These are phyloP conservation scores for Elegia similella DNA, from an alignment of 2,888 invertebrate species.

Conservation along the genomic window DNA sequence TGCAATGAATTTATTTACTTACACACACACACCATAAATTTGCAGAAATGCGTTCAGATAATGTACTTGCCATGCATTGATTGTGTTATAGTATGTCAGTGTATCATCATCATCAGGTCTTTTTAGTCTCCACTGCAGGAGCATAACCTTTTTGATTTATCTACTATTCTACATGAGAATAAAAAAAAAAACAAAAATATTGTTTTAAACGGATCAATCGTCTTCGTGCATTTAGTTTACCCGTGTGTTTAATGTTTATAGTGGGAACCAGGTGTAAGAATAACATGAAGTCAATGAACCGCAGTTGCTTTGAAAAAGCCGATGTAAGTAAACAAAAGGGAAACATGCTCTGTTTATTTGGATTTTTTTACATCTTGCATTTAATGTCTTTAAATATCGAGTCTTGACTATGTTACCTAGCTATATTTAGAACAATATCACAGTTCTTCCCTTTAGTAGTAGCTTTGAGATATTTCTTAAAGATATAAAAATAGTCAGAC, in stretches of 20 bases:
- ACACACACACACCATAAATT: too few species aligned
- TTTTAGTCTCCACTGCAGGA: too few species aligned
- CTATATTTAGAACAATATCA: constrained; percentile 15
- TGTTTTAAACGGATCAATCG: constrained; percentile 1
- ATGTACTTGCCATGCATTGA: too few species aligned
- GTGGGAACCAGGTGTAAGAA: constrained; percentile 10
- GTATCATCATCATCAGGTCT: too few species aligned
- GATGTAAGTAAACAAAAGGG: constrained; percentile 49
- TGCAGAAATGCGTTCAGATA: too few species aligned
- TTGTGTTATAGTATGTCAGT: too few species aligned
- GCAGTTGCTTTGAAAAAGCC: constrained; percentile 63
- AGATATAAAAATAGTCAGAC: too few species aligned
- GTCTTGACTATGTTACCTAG: background rate
- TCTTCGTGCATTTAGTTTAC: background rate
- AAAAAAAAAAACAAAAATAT: background rate
- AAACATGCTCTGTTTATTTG: constrained; percentile 21
- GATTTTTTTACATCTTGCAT: constrained; percentile 14
- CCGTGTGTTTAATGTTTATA: constrained; percentile 1
- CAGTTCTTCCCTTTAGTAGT: too few species aligned
- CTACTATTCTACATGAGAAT: too few species aligned
- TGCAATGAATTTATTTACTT: too few species aligned
- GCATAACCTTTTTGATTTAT: too few species aligned
- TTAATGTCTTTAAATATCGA: constrained; percentile 4
- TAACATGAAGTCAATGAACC: constrained; percentile 60
- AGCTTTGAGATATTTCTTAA: too few species aligned